phyloP scores from a whole-genome alignment of 2,888 invertebrate genomes.

The Euphydryas editha region DNA sequence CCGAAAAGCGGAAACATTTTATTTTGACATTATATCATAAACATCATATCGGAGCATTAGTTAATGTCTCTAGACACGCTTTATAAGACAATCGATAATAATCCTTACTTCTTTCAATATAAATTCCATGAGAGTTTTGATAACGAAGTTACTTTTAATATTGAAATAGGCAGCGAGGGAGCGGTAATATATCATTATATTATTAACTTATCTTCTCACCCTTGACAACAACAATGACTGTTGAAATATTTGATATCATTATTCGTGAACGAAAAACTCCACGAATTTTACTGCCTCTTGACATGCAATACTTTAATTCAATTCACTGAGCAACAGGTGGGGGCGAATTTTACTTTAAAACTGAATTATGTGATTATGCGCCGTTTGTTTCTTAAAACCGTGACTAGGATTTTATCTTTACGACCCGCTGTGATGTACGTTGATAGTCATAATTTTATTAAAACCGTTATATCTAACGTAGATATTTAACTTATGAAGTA shows the following conservation, averaged over 20 bases:
- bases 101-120: constrained; percentile 39
- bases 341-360: constrained; percentile 51
- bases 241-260: constrained; percentile 81
- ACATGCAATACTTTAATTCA: constrained; percentile 80
- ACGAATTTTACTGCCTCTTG: constrained; percentile 69
- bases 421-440: constrained; percentile 54
- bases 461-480: constrained; percentile 25
- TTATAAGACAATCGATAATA: constrained; percentile 42
- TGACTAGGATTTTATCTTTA: constrained; percentile 72
- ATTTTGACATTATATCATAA: constrained; percentile 77
- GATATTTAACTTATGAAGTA: constrained; percentile 20
- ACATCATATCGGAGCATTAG: constrained; percentile 70
- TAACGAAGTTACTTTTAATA: constrained; percentile 60
- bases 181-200: constrained; percentile 81
- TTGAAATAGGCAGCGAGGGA: constrained; percentile 66
- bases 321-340: constrained; percentile 69
- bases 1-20: constrained; percentile 70
- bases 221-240: constrained; percentile 81
- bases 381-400: constrained; percentile 59
- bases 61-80: constrained; percentile 47
- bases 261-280: constrained; percentile 63
- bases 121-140: constrained; percentile 24
- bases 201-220: constrained; percentile 83
- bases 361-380: constrained; percentile 51
- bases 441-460: constrained; percentile 39